A percentile compares a stretch with the other conserved stretches of the same genome.
phyloP scores from a whole-genome alignment of 2,888 invertebrate genomes.

The Cosmia trapezina region DNA sequence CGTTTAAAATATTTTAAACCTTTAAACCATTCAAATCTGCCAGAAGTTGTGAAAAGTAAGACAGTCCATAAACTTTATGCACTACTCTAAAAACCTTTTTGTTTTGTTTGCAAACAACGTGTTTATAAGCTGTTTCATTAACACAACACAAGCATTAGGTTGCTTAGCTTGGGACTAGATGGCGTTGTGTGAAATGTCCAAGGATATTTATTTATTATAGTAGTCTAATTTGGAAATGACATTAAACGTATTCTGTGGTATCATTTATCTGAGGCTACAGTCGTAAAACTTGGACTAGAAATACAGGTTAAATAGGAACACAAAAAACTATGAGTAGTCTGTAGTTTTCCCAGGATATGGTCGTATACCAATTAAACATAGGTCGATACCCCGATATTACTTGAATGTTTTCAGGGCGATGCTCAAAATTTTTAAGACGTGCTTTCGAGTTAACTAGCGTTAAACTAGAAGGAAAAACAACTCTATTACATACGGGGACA shows the following conservation, averaged over 20 bases:
- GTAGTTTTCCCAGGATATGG: background rate
- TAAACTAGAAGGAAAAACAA: background rate
- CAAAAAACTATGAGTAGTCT: background rate
- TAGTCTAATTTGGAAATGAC: conserved; percentile 33
- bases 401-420: background rate
- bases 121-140: conserved; percentile 17
- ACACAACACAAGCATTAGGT: too few relatives aligned
- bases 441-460: background rate
- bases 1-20: too few relatives aligned
- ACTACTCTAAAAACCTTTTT: conserved; percentile 23
- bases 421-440: background rate
- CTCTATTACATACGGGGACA: background rate
- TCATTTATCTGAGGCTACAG: conserved; percentile 14
- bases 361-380: background rate
- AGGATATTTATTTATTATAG: too few relatives aligned
- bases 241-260: conserved; percentile 22
- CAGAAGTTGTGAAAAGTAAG: background rate
- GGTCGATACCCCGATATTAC: conserved; percentile 7
- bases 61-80: background rate
- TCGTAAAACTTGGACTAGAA: conserved; percentile 19
- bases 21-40: background rate
- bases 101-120: conserved; percentile 25
- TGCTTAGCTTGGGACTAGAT: too few relatives aligned
- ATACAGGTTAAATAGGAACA: conserved; percentile 8
- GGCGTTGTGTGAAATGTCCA: too few relatives aligned